Evolutionary conservation across 2,113 vertebrate genomes (phyloP).

Genomic region (Grammomys surdaster): DNA sequence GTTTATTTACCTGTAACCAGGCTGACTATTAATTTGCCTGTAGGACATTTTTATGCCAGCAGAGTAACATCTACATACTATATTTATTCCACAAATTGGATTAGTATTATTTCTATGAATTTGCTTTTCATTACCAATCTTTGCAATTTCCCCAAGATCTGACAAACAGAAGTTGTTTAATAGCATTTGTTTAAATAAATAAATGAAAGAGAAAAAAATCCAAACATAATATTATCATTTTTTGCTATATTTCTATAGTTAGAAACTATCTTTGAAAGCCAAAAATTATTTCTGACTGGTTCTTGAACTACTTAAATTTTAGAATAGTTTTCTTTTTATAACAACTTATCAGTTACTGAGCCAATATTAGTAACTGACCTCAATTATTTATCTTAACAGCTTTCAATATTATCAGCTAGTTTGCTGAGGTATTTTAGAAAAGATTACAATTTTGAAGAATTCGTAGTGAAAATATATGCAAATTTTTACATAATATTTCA

Average conservation of each 20-base stretch:
- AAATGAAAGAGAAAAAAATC: neutral
- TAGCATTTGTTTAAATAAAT: slow-evolving; percentile 31
- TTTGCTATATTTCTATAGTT: neutral
- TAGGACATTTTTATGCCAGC: neutral
- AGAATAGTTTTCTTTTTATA: neutral
- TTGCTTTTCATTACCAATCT: neutral
- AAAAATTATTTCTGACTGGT: slow-evolving; percentile 22
- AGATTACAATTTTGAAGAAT: slow-evolving; percentile 35
- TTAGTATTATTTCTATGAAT: slow-evolving; percentile 11
- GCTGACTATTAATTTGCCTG: neutral
- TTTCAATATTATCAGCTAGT: slow-evolving; percentile 21
- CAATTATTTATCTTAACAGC: neutral
- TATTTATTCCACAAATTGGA: neutral
- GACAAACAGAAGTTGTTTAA: neutral
- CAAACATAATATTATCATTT: neutral
- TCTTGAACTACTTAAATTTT: slow-evolving; percentile 8
- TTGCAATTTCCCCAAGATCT: neutral
- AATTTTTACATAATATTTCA: slow-evolving; percentile 14
- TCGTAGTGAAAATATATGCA: neutral
- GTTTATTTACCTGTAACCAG: neutral
- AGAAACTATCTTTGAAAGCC: slow-evolving; percentile 33
- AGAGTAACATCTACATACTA: neutral
- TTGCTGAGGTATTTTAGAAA: neutral
- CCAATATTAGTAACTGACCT: neutral
- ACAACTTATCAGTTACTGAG: neutral